Evolutionary conservation across 2,113 vertebrate genomes (phyloP).

Genomic region (Pan troglodytes): NHGRI_mPanTro3-v2.1_pri NC_072421.2:31036001-31036500

Average conservation of each 20-base stretch:
- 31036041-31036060: no score
- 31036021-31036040: no score
- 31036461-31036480: not conserved
- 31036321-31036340: not conserved
- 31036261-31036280: not conserved
- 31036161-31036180: not conserved
- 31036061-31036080: not conserved
- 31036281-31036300: not conserved
- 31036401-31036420: not conserved
- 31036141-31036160: not conserved
- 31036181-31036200: slow-evolving; percentile 7
- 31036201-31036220: not conserved
- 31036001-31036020: no score
- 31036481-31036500: not conserved
- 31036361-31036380: not conserved
- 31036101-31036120: not conserved
- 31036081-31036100: not conserved
- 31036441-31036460: not conserved
- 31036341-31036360: not conserved
- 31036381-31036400: not conserved
- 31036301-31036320: not conserved
- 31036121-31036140: not conserved
- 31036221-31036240: not conserved
- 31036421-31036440: not conserved
- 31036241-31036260: not conserved